These are phyloP conservation scores for Alloscopus bannaensis DNA, from an alignment of 2,888 invertebrate species.

Conservation along the genomic window DNA sequence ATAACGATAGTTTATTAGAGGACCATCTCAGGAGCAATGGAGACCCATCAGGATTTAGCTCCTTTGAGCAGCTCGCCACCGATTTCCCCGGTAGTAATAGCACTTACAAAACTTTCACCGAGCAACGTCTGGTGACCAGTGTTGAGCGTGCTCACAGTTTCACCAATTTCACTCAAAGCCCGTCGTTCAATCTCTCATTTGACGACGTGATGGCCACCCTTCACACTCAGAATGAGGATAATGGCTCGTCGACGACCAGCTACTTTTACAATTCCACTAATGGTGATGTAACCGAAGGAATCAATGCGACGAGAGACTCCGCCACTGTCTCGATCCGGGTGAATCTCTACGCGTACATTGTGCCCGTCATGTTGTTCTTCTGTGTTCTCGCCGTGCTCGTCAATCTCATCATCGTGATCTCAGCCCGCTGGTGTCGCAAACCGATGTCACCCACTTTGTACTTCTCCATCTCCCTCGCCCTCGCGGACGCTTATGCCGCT, in stretches of 20 bases:
- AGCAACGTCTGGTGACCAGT: slow-evolving; percentile 33
- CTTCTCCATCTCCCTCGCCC: slow-evolving; percentile 80
- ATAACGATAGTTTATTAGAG: slow-evolving; percentile 11
- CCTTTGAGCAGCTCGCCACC: not conserved
- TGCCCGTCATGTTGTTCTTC: slow-evolving; percentile 76
- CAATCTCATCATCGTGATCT: slow-evolving; percentile 78
- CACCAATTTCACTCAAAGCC: slow-evolving; percentile 32
- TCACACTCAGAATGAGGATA: slow-evolving; percentile 22
- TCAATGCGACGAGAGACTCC: slow-evolving; percentile 21
- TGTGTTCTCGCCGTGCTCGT: slow-evolving; percentile 78
- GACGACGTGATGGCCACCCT: slow-evolving; percentile 35
- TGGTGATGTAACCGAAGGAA: slow-evolving; percentile 30
- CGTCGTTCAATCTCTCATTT: slow-evolving; percentile 20
- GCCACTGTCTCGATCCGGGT: slow-evolving; percentile 30
- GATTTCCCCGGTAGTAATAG: slow-evolving; percentile 3
- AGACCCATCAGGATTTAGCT: not conserved
- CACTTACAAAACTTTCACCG: slow-evolving; percentile 51
- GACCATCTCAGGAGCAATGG: slow-evolving; percentile 18
- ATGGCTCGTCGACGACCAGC: slow-evolving; percentile 2
- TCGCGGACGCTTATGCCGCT: slow-evolving; percentile 79
- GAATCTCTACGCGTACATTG: slow-evolving; percentile 73
- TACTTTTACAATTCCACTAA: slow-evolving; percentile 17
- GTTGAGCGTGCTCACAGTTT: not conserved
- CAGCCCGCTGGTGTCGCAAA: slow-evolving; percentile 79
- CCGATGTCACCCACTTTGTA: slow-evolving; percentile 80